Base-by-base conservation (phyloP, 1,140 invertebrate species). In the Rhizoglyphus robini region DNA sequence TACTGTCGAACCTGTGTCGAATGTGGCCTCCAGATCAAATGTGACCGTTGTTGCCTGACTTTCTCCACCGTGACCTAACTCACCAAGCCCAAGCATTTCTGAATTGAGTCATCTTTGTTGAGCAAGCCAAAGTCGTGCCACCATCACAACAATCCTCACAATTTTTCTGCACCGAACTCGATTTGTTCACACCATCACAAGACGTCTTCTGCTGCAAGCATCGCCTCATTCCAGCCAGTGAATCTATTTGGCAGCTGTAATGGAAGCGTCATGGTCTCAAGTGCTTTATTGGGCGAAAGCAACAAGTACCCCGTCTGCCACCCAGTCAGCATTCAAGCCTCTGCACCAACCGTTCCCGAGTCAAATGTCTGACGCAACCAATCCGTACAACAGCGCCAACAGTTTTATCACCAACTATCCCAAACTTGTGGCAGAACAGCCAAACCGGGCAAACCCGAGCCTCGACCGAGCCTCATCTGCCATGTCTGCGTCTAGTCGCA, bases 1-100 rank as follows among this genome's bases (percentile, higher is more conserved):
- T n/a, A 79, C 99, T 99, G 76, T 98, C 95, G 15, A 99, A 99
- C 76, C 80, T 99, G 70, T 99, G 96, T 74, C 86, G 96, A 23
- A 72, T 80, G 79, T 69, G 84, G 88, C 70, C 85, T 85, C 76
- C 83, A 88, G 74, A 88, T 90, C 68, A 90, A 92, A 78, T 96
- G 93, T 77, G 82, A 81, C 69, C 92, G 93, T 81, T 97, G 93
- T 75, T 84, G 85, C 8, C 88, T 94, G 73, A 85, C 86, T 20
- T 96, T 96, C 78, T 87, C 84, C 36, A 92, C 90, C 0, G 83
- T 86, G 13, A 90, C 90, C 1, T 90, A 78, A 30, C 73, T 81
- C 63, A 79, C 79, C 68, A 83, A 82, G 69, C 81, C 82, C 72
- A 79, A 79, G 69, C 63, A 69, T 4, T 83, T 79, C 73, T 83